Conservation (phyloP, 2,113 vertebrate species). For the Ceyx margarethae region DNA sequence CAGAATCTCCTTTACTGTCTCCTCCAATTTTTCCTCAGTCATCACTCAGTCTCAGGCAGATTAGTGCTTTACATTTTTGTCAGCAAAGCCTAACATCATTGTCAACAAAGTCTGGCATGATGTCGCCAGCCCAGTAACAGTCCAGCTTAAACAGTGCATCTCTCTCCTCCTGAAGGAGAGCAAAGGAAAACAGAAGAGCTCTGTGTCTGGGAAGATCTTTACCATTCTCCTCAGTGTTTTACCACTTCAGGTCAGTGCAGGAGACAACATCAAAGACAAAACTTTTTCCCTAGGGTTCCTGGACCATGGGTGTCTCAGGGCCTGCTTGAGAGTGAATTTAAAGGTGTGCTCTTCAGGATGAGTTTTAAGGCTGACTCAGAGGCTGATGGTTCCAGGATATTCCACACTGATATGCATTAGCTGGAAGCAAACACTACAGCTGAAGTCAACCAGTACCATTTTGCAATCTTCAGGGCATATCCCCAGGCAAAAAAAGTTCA, state of each 20-base stretch:
- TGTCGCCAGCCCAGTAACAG: background rate
- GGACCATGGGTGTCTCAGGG: background rate
- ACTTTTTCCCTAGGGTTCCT: background rate
- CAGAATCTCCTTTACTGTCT: rapidly evolving
- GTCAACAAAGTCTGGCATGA: background rate
- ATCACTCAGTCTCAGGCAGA: background rate
- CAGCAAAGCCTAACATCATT: background rate
- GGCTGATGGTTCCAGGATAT: background rate
- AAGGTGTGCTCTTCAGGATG: background rate
- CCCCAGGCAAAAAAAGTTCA: background rate
- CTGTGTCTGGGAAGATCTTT: background rate
- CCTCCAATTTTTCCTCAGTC: background rate
- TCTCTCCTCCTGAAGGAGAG: background rate
- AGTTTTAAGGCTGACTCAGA: background rate
- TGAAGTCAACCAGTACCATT: background rate
- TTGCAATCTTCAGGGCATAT: background rate
- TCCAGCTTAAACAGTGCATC: background rate
- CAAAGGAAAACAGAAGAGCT: background rate
- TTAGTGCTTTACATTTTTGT: background rate
- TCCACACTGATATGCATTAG: background rate
- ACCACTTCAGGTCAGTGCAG: background rate
- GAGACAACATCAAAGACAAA: background rate
- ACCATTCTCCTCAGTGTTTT: background rate
- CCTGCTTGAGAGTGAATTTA: background rate
- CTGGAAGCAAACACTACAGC: background rate